These are phyloP conservation scores for Macaca mulatta DNA, from an alignment of 2,113 vertebrate genomes.

Conservation along the genomic window DNA sequence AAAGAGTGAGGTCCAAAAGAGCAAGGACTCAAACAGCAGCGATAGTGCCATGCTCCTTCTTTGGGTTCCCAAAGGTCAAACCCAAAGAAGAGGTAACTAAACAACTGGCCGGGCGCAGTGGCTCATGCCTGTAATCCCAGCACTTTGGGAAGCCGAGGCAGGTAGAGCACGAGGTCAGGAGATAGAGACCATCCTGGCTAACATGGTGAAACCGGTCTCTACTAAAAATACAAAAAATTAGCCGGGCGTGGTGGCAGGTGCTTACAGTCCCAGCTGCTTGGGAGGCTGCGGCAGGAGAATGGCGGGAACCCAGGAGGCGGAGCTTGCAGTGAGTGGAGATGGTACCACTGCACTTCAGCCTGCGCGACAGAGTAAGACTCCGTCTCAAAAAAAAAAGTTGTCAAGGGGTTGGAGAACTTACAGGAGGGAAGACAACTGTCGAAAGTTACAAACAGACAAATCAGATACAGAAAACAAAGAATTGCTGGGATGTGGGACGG, in stretches of 20 bases:
- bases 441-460: background rate
- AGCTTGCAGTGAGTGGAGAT: background rate
- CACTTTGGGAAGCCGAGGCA: background rate
- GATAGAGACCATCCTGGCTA: no score
- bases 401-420: background rate
- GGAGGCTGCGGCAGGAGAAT: background rate
- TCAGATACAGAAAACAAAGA: background rate
- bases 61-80: background rate
- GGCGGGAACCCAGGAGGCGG: background rate
- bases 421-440: background rate
- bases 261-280: background rate
- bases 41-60: background rate
- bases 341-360: background rate
- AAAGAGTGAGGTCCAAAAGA: background rate
- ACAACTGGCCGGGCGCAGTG: background rate
- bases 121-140: background rate
- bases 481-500: background rate
- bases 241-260: fast-evolving
- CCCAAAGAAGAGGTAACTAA: background rate
- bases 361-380: background rate
- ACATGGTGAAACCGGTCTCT: no score
- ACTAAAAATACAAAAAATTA: no score
- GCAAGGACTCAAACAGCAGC: background rate
- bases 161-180: no score
- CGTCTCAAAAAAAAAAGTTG: background rate